Percentiles rank a stretch among this genome's conserved stretches.
Evolutionary conservation across 1,140 invertebrate genomes (phyloP).

Genomic region (Zeugodacus cucurbitae): DNA sequence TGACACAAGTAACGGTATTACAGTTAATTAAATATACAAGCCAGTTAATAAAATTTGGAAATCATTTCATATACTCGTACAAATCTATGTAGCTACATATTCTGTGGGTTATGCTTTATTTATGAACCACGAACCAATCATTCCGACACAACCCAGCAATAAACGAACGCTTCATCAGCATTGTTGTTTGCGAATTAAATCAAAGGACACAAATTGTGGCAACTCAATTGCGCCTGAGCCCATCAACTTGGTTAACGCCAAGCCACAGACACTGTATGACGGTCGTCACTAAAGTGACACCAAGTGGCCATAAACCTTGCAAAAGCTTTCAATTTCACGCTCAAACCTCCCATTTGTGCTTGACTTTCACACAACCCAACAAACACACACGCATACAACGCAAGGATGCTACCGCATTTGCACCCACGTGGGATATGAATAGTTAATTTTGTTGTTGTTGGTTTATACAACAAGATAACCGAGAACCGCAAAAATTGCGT

Average conservation of each 20-base stretch:
- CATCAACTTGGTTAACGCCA: background rate
- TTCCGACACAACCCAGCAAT: background rate
- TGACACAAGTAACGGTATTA: background rate
- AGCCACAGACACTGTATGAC: background rate
- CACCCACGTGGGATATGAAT: background rate
- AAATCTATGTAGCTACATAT: background rate
- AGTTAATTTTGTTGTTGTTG: background rate
- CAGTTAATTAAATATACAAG: background rate
- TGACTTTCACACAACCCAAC: background rate
- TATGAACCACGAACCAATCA: background rate
- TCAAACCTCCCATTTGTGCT: background rate
- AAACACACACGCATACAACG: background rate
- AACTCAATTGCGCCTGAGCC: background rate
- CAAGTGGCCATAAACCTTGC: background rate
- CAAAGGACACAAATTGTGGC: background rate
- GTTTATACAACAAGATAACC: background rate
- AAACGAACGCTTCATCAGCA: background rate
- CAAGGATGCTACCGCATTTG: background rate
- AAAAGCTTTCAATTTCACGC: conserved; percentile 18
- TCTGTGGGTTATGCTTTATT: background rate
- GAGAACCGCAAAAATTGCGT: background rate
- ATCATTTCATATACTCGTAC: background rate
- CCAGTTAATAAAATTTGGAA: background rate
- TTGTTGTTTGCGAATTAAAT: background rate
- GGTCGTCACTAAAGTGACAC: background rate